Evolutionary conservation across 2,888 invertebrate species (phyloP), one percentile per base, ranked within the genome.

Genomic region (Oligia fasciuncula): DNA sequence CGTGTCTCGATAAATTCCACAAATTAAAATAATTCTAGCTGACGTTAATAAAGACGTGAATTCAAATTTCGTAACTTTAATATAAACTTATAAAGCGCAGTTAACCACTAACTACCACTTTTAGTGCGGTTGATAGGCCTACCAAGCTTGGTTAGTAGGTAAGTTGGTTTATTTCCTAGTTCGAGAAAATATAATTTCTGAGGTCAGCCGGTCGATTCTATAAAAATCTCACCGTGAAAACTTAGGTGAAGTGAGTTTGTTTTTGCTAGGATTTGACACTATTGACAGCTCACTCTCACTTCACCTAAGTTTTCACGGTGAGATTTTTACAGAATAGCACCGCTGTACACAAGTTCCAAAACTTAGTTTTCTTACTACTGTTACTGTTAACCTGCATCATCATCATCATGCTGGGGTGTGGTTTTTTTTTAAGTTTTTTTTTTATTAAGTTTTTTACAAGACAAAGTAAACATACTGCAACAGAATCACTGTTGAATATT

Each of bases 11-110:
- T 80, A 80, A 68, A 57, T 73, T 75, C 14, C 46, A 19, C n/a
- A 69, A 65, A 73, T 71, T 77, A 77, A 86, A 79, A 46, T 83
- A 75, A 81, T 60, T 66, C 5, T 49, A 49, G 13, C 46, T 43
- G n/a, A 60, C 43, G 6, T 14, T 69, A 65, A 60, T 76, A 70
- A 46, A 65, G 19, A 73, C 51, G 40, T 46, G 40, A 77, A 63
- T 62, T 68, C 63, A 76, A 49, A 46, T 80, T 69, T 49, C 14
- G 43, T 54, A 40, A 83, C 35, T 46, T 11, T 29, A 29, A 43
- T 54, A 54, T 54, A 54, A 70, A 63, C 19, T 29, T 60, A 1
- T 11, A 17, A n/a, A 40, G 4, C 19, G 11, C 6, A 19, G 9
- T 14, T 14, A 40, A 70, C 35, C 35, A 54, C 8, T 14, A 35